phyloP scores from a whole-genome alignment of 2,888 invertebrate species.

The Lamellibrachia columna region DNA sequence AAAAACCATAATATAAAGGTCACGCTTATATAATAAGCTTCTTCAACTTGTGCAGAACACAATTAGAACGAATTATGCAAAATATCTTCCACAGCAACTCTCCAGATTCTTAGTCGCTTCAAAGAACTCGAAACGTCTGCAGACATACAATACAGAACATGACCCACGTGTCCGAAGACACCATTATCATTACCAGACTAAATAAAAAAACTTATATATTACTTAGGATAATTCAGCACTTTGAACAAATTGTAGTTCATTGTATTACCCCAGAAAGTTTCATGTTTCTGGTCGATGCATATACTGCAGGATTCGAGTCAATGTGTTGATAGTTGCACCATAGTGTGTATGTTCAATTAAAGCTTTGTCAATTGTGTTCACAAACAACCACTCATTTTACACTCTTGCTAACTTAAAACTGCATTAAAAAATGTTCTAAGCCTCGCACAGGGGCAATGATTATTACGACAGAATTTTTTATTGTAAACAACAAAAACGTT shows the following conservation, averaged over 20 bases:
- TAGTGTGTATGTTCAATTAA: background rate
- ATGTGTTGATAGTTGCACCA: background rate
- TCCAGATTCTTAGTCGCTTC: background rate
- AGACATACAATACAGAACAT: background rate
- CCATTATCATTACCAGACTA: background rate
- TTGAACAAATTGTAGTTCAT: background rate
- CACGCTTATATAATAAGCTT: slow-evolving; percentile 12
- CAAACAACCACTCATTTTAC: background rate
- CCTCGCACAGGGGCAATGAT: too few species aligned
- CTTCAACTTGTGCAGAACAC: background rate
- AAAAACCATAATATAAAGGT: background rate
- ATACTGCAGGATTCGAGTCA: background rate
- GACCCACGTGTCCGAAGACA: background rate
- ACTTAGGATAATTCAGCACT: background rate
- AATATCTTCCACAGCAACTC: background rate
- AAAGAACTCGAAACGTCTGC: background rate
- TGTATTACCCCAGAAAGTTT: background rate
- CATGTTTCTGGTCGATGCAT: background rate
- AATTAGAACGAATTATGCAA: background rate
- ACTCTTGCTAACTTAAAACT: background rate
- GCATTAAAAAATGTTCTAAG: background rate
- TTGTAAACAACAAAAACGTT: too few species aligned
- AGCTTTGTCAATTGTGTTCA: background rate
- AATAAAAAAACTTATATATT: background rate
- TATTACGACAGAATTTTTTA: too few species aligned